phyloP scores from a whole-genome alignment of 2,888 invertebrate genomes.

The Leucophenga montana region DNA sequence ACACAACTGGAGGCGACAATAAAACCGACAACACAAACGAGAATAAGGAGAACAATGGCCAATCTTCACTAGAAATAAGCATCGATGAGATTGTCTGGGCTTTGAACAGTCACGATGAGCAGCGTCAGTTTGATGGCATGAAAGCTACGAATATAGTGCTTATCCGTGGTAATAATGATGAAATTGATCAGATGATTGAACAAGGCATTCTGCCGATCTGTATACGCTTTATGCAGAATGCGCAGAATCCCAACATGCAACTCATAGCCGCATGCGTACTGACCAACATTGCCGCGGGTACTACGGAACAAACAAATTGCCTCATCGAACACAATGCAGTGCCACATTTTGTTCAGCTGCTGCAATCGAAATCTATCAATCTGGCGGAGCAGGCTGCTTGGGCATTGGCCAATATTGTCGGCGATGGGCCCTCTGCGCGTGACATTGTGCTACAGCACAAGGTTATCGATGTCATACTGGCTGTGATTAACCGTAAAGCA shows the following conservation, averaged over 20 bases:
- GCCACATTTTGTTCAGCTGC: slow-evolving; percentile 84
- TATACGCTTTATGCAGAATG: slow-evolving; percentile 82
- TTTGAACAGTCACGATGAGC: slow-evolving; percentile 80
- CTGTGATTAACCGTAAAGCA: slow-evolving; percentile 78
- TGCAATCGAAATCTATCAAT: slow-evolving; percentile 79
- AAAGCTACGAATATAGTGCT: slow-evolving; percentile 90
- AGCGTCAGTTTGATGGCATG: slow-evolving; percentile 80
- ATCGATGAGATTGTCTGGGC: slow-evolving; percentile 83
- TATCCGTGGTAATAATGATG: slow-evolving; percentile 91
- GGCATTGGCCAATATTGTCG: slow-evolving; percentile 98
- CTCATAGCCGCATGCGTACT: slow-evolving; percentile 98
- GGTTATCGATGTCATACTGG: slow-evolving; percentile 82
- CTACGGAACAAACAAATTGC: slow-evolving; percentile 89
- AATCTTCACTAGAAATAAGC: slow-evolving; percentile 74
- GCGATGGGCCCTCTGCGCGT: slow-evolving; percentile 86
- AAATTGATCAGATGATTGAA: slow-evolving; percentile 88
- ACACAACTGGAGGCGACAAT: no score
- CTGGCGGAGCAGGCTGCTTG: slow-evolving; percentile 95
- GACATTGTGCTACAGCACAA: slow-evolving; percentile 85
- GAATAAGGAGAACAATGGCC: slow-evolving; percentile 74
- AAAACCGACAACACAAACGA: no score
- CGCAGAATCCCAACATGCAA: slow-evolving; percentile 83
- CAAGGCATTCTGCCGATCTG: slow-evolving; percentile 89
- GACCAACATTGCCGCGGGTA: slow-evolving; percentile 97
- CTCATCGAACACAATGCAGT: slow-evolving; percentile 91